Evolutionary conservation across 2,113 vertebrate genomes (phyloP), one percentile per base, ranked within the genome.

Genomic region (Edolisoma coerulescens): DNA sequence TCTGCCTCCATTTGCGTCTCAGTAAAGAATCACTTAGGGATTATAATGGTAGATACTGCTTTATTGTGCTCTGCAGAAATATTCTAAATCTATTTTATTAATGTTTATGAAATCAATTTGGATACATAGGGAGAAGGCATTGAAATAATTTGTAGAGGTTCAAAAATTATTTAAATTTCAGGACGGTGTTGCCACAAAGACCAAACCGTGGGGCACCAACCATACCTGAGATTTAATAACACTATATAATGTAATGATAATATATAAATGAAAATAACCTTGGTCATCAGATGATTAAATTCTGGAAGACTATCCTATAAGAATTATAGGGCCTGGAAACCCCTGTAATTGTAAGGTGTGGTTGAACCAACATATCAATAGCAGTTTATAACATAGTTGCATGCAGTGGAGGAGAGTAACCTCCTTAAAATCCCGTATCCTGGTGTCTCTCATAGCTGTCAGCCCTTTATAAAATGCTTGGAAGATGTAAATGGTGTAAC

Each of bases 21-120:
- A 32, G 68, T 84, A 42, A 64, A 82, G 41, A 56, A 75, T 63
- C 35, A 60, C 81, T 53, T 65, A n/a, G 90, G 71, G 54, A 74
- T 90, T 95, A 30, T 10, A 45, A 14, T 33, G 69, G 49, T 44
- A 92, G 90, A 20, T 81, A 56, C 28, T 91, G 13, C 23, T 81
- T 93, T 94, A 56, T 88, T 86, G 47, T 74, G 54, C 85, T 75
- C 32, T 61, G 60, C 49, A 85, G 57, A 91, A 89, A 45, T 87
- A 85, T 45, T 85, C 53, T 73, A 42, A 77, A 87, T 16, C 14
- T 69, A 47, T 50, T 85, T 90, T 79, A 74, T 83, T 80, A 32
- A 65, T 47, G 35, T 83, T 83, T 92, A 49, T 88, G 24, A 71
- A 74, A 52, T 56, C 35, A 47, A 52, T 77, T 92, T 64, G 93